Evolutionary conservation across 92 coral and sea anemone genomes (phyloP), one percentile per base, ranked within the genome.

Genomic region (Galaxea fascicularis): DNA sequence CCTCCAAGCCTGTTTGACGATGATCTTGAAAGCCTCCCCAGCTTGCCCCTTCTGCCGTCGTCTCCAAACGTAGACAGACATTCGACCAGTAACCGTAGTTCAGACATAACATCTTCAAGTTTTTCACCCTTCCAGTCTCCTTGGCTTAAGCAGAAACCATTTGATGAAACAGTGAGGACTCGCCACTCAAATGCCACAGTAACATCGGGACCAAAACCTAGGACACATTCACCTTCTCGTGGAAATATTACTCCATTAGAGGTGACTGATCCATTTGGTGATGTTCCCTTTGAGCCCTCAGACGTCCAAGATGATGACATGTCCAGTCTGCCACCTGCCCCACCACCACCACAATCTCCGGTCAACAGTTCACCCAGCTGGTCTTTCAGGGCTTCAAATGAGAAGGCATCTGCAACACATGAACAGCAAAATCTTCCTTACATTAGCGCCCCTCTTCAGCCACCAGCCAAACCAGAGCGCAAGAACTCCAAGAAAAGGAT

Each of bases 1-100:
- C 98, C 98, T 11, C 95, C 98, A 41, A 94, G 92, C 63, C 74
- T 94, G 49, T 94, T 94, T 85, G 92, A 88, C 66, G 94, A 94
- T 51, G 93, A 89, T 27, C 51, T 49, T 0, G 90, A 90, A 47
- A 90, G 93, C 58, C 87, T 90, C 41, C 79, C 87, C n/a, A 80
- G 93, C 21, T 65, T 82, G 74, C 89, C 92, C 0, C 89, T 83
- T 10, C 86, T 86, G 16, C 95, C 93, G 17, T 93, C 95, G 15
- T 92, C 98, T 45, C 95, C 93, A 45, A 71, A 71, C 22, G 45
- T 18, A 71, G 39, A 71, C 24, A 69, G 26, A 10, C 70, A 71
- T 0, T n/a, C 16, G 51, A 24, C 30, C 8, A 21, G 9, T 45
- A 71, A 46, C 20, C 15, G 24, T 4, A 35, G 65, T 65, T 17